These are phyloP conservation scores for Drosophila pruinosa DNA, from an alignment of 1,140 invertebrate genomes.

Conservation along the genomic window DNA sequence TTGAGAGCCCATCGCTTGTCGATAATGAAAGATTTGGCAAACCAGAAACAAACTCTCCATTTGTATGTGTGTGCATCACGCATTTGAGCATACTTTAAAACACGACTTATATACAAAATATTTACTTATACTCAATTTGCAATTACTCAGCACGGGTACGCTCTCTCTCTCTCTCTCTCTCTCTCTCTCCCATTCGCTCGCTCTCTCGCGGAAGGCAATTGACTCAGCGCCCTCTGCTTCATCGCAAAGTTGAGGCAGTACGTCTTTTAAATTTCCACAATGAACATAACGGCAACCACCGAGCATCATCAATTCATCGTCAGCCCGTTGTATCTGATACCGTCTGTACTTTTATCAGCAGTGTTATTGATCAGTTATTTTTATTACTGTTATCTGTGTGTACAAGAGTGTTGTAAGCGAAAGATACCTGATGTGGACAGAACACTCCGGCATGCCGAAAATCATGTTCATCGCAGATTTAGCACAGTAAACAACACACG, in stretches of 20 bases:
- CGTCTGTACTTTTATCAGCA: background rate
- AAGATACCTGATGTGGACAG: background rate
- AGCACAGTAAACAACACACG: background rate
- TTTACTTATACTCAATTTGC: background rate
- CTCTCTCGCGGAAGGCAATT: background rate
- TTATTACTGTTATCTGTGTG: constrained; percentile 20
- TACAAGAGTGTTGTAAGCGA: constrained; percentile 4
- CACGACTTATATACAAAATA: background rate
- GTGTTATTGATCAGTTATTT: constrained; percentile 8
- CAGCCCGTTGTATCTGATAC: constrained; percentile 22
- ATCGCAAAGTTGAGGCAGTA: background rate
- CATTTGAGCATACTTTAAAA: background rate
- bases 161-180: background rate
- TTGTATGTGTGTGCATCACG: constrained; percentile 5
- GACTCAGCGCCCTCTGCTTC: background rate
- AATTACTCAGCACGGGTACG: no score
- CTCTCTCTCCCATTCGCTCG: background rate
- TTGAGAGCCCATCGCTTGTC: constrained; percentile 4
- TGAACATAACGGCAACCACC: constrained; percentile 3
- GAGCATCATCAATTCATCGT: background rate
- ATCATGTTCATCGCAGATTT: background rate
- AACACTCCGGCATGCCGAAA: background rate
- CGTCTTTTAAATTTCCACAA: constrained; percentile 6
- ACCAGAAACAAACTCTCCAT: constrained; percentile 12
- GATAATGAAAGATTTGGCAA: constrained; percentile 37